Evolutionary conservation across 1,140 invertebrate genomes (phyloP), one percentile per base, ranked within the genome.

Genomic region (Macrosteles quadrilineatus): DNA sequence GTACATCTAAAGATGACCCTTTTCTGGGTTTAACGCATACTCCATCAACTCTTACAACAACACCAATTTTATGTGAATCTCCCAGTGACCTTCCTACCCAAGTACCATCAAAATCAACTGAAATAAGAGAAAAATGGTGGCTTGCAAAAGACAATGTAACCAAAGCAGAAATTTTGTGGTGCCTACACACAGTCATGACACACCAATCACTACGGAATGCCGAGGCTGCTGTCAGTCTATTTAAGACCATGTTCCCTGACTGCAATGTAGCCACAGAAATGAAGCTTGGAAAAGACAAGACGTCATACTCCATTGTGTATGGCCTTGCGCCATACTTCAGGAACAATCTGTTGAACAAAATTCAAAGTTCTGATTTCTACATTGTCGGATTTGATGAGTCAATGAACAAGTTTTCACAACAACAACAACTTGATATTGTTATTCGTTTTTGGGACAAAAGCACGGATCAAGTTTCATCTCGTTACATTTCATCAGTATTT

Each of bases 361-460:
- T 73, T 0, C 64, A 67, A 71, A 21, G 23, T 6, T 70, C 69
- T 36, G 32, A 71, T 14, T 70, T 65, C 64, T 67, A 40, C 36
- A 68, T 72, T 47, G 67, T 70, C 30, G 70, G 64, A 27, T 74
- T 73, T 45, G 73, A 73, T 67, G 70, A 73, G 50, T 71, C 45
- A 1, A 67, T 67, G 32, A 74, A 73, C 50, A 73, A 73, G 66
- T 29, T 74, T 6, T 70, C 67, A 0, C 73, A 74, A 70, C 71
- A 70, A 70, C 72, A 74, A 45, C 70, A 73, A 21, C 71, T 76
- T 69, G 75, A 76, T 50, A 64, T 76, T 0, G 74, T 68, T 57
- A 62, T 74, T 11, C 50, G 72, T 30, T 75, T 69, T 27, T 76
- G 72, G 75, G 45, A 74, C 64, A 25, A 40, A 14, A 17, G 69